phyloP scores from a whole-genome alignment of 2,797 vertebrate genomes.

The Erethizon dorsatum region DNA sequence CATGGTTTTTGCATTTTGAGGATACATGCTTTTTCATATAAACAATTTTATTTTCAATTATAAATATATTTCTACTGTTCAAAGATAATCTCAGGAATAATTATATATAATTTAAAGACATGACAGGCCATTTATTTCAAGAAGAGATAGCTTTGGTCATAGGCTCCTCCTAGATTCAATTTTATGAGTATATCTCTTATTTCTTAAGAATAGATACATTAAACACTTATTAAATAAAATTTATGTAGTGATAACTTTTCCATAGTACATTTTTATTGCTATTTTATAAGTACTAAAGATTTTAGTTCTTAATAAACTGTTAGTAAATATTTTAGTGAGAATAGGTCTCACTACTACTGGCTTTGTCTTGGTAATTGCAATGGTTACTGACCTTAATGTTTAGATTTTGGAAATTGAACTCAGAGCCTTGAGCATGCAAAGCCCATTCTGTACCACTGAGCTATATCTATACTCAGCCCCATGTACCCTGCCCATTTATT shows the following conservation, averaged over 20 bases:
- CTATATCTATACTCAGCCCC: neutral
- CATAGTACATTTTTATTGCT: constrained; percentile 16
- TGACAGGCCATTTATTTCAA: constrained; percentile 30
- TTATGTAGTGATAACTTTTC: neutral
- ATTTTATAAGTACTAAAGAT: neutral
- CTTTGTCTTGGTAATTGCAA: constrained; percentile 28
- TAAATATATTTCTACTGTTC: constrained; percentile 65
- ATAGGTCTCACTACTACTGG: neutral
- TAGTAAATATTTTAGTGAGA: constrained; percentile 34
- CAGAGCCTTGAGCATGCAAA: neutral
- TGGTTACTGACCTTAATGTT: constrained; percentile 17
- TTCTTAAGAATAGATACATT: constrained; percentile 4
- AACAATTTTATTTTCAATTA: constrained; percentile 27
- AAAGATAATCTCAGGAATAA: constrained; percentile 46
- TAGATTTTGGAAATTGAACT: constrained; percentile 4
- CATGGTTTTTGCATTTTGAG: constrained; percentile 39
- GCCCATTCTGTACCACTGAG: neutral
- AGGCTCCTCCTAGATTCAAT: neutral
- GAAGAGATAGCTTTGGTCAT: constrained; percentile 22
- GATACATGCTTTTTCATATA: neutral
- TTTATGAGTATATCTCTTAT: constrained; percentile 59
- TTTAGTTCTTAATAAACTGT: constrained; percentile 55
- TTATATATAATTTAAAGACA: constrained; percentile 15
- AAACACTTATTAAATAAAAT: constrained; percentile 15
- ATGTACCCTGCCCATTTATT: neutral